Evolutionary conservation across 2,113 vertebrate species (phyloP), one percentile per base, ranked within the genome.

Genomic region (Antennarius striatus): DNA sequence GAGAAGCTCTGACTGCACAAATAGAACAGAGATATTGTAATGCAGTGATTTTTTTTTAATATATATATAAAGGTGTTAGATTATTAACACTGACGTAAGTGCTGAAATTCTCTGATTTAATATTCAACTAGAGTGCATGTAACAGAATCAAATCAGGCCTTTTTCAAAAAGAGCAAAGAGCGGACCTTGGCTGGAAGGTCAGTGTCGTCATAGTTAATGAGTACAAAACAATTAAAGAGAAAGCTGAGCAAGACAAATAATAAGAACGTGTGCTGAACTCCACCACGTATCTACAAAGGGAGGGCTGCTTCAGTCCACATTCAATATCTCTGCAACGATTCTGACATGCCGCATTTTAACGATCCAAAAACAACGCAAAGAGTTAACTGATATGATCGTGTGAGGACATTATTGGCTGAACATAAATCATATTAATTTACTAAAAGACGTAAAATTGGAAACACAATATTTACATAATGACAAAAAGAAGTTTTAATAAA

Each of bases 391-490:
- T 83, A 73, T 88, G 70, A 80, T 81, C 75, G 22, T 22, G 81
- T 87, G 87, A 82, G 83, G 86, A 81, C 85, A 86, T 89, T 87
- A 90, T 85, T 82, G 83, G 83, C 85, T 88, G 89, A 89, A 85
- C 87, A 85, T 86, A 79, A 79, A 91, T 8, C 85, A 86, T 59
- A 70, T 86, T 90, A 75, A 78, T 90, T 86, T 84, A 92, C 90
- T 88, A 87, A 84, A 84, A 81, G 79, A 89, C 84, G 82, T 68
- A 73, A 72, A 87, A 82, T 84, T 87, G 83, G 77, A 90, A 92
- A 91, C 91, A 93, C 93, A 93, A 94, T 98, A 98, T 98, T 95
- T 99, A 99, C 97, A 98, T 75, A 95, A 98, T 85, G 43, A 85
- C 53, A 15, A 30, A 94, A 94, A 94, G 73, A 77, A 87, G 93